Base-by-base conservation (phyloP, 2,797 vertebrate species). In the Sciurus carolinensis region DNA sequence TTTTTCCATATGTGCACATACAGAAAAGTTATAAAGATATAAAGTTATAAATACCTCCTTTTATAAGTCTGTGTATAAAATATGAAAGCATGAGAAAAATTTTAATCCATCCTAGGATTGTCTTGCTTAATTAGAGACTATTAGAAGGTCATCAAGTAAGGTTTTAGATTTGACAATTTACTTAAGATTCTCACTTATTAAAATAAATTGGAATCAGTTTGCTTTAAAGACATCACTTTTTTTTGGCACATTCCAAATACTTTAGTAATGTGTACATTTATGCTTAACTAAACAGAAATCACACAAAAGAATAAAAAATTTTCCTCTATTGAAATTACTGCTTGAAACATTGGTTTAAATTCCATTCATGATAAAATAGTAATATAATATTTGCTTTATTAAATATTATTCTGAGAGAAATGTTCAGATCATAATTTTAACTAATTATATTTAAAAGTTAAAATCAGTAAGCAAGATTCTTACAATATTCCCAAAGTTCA, bases 21-120 rank as follows among this genome's bases (percentile, higher is more conserved):
- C 10, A 73, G 47, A 80, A 84, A 66, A 50, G 13, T 69, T 75
- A 57, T 67, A 14, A n/a, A 59, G 54, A n/a, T 83, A 33, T 69
- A 44, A 79, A 52, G 28, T 54, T 52, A 85, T 57, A 69, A 82
- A 59, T 15, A 39, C 30, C 42, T 39, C n/a, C 39, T 71, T 33
- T 39, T 47, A 18, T 33, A 84, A 47, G 36, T 50, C 28, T 79
- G 14, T 18, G 7, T n/a, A 88, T 28, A 44, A 66, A 80, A 54
- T 62, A 71, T 52, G 24, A 90, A 57, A 52, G n/a, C 42, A 71
- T 39, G 50, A 71, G 87, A 85, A 94, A 69, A 79, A 90, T n/a
- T 90, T 26, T 30, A 50, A 88, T 9, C 3, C 11, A 67, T 72
- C 7, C 3, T 42, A 47, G 7, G 10, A 64, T 1, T 18, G 39